Conservation (phyloP, 2,888 invertebrate species). For the Lycaena phlaeas region DNA sequence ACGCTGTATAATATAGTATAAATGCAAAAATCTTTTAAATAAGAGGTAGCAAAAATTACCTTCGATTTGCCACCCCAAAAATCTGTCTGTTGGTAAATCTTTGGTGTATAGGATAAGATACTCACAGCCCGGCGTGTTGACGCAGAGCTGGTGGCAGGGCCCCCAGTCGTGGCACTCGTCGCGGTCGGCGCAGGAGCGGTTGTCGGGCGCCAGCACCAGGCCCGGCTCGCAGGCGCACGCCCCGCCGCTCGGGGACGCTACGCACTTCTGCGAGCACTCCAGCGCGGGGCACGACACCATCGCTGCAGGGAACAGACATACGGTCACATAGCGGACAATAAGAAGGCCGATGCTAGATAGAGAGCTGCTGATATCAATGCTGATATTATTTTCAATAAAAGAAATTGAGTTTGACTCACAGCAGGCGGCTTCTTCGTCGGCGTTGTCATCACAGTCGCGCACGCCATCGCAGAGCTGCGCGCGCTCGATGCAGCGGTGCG, state of each 20-base stretch:
- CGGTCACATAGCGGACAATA: no score
- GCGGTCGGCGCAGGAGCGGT: constrained; percentile 90
- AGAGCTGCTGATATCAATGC: no score
- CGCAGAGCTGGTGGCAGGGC: constrained; percentile 95
- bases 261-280: constrained; percentile 93
- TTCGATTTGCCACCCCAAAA: no score
- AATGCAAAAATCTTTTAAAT: no score
- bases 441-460: constrained; percentile 91
- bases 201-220: constrained; percentile 85
- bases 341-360: no score
- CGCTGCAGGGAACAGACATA: no score
- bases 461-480: constrained; percentile 93
- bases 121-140: constrained; percentile 84
- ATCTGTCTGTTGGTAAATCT: no score
- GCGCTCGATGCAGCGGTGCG: constrained; percentile 90
- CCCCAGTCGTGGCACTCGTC: constrained; percentile 95
- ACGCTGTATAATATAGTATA: no score
- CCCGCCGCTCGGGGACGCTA: constrained; percentile 91
- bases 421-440: constrained; percentile 91
- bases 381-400: no score
- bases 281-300: constrained; percentile 86
- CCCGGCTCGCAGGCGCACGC: constrained; percentile 92
- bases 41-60: no score
- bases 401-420: no score
- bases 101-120: constrained; percentile 9